Evolutionary conservation across 2,888 invertebrate genomes (phyloP), one percentile per base, ranked within the genome.

Genomic region (Drosophila mettleri): DNA sequence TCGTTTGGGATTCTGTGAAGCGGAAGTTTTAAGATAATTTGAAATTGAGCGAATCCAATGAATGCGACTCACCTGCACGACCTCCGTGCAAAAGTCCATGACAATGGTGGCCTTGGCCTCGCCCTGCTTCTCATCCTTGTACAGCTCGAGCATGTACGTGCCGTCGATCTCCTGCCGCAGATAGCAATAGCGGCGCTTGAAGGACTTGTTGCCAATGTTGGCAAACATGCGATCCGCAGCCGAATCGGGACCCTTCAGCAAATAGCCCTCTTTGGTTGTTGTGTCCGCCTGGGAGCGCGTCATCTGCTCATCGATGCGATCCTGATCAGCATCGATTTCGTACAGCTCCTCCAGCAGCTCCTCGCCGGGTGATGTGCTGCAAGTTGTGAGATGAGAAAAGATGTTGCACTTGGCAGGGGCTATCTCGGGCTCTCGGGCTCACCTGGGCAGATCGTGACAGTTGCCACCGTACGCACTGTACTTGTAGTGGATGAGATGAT

Each of bases 71-170:
- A 96, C 96, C 93, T 95, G 95, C 63, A 96, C 94, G 84, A 98
- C 97, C 91, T 97, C 97, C 2, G 96, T 96, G 90, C 98, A 98
- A 93, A 97, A 97, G 92, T 98, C 98, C 95, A 98, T 96, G 76
- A 97, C 97, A 90, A 98, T 96, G 34, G 97, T 96, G 77, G 97
- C 95, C 93, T 98, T 98, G 0, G 97, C 96, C 87, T 98, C 98
- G 27, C 95, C 95, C 92, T 97, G 97, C 91, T 96, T 96, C 70
- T 98, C 98, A 92, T 98, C 98, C 93, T 98, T 98, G 92, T 97
- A 97, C 80, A 98, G 94, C 93, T 98, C 98, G 55, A 98, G 93
- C 88, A 97, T 96, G 88, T 97, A 98, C 0, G 97, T 97, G 46
- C 97, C 97, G 91, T 98, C 98, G 31, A 97, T 96, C 93, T 98